Base-by-base conservation (phyloP, 2,113 vertebrate genomes). In the Desmodus rotundus region DNA sequence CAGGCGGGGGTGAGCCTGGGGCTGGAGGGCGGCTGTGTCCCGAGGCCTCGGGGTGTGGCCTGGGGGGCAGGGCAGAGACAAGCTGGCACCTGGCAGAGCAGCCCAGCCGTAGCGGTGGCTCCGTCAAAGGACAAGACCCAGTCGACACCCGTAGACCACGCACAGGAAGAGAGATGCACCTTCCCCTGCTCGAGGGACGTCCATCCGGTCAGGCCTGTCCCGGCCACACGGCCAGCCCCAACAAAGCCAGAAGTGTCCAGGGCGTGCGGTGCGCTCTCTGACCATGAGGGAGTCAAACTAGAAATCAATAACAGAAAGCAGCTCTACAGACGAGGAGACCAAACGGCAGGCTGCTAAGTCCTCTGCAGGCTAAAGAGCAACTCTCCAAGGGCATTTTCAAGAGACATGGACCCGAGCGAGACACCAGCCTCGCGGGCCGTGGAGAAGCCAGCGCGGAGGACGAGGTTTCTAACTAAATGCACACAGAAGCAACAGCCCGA, bases 131-230 rank as follows among this genome's bases (percentile, higher is more conserved):
- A 1, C 31, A 16, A 13, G 1, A 24, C 26, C 67, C 47, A 1
- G 15, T 0, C 3, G 68, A 5, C 17, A 0, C 3, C 8, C 2
- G 0, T 0, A 24, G 43, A 36, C 13, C 28, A 0, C 4, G 1
- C 22, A 6, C 1, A 4, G 3, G 2, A 3, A 3, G 17, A 10
- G 3, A 22, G 16, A 3, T 0, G 2, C 1, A 2, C 5, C 10
- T 24, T 31, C 14, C 22, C 17, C 9, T 1, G 58, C n/a, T 5
- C 15, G 0, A 41, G 50, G 16, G 17, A 45, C 15, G 36, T 22
- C 5, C 54, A 4, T 24, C 36, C 33, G 26, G 22, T 4, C 24
- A 0, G 31, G 1, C 5, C 4, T 2, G 20, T 47, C 50, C 50
- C n/a, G 7, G 41, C 12, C 14, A 24, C 26, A 15, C 45, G 61